Evolutionary conservation across 2,113 vertebrate species (phyloP).

Genomic region (Plotosus lineatus): DNA sequence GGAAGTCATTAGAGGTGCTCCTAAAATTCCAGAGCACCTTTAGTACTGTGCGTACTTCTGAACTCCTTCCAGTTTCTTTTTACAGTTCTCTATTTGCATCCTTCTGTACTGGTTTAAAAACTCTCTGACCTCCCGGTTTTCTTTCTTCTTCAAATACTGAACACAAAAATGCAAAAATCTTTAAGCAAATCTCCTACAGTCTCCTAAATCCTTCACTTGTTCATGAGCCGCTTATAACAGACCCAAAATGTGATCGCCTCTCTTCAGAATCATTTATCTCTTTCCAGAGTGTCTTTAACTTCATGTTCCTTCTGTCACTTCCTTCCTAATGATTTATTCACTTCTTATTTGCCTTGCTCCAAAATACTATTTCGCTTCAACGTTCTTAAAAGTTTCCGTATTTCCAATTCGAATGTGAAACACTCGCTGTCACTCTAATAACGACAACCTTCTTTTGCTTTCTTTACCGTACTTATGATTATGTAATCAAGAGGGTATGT

Average conservation of each 20-base stretch:
- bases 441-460: neutral
- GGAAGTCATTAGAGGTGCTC: neutral
- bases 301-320: neutral
- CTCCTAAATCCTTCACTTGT: neutral
- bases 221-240: neutral
- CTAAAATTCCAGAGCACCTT: neutral
- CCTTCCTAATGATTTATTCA: neutral
- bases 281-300: neutral
- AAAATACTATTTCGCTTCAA: neutral
- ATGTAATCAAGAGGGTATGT: neutral
- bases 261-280: neutral
- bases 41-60: neutral
- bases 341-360: neutral
- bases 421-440: neutral
- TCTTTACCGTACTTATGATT: neutral
- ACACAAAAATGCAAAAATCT: neutral
- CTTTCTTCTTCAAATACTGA: neutral
- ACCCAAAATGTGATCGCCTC: neutral
- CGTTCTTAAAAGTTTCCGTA: neutral
- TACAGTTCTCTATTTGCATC: neutral
- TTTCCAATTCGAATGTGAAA: neutral
- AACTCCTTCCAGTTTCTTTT: neutral
- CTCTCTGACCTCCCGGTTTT: neutral
- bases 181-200: neutral
- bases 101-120: neutral